A percentile compares a stretch with the other conserved stretches of the same genome.
Conservation (phyloP, 2,113 vertebrate genomes). For the Hyla sarda region DNA sequence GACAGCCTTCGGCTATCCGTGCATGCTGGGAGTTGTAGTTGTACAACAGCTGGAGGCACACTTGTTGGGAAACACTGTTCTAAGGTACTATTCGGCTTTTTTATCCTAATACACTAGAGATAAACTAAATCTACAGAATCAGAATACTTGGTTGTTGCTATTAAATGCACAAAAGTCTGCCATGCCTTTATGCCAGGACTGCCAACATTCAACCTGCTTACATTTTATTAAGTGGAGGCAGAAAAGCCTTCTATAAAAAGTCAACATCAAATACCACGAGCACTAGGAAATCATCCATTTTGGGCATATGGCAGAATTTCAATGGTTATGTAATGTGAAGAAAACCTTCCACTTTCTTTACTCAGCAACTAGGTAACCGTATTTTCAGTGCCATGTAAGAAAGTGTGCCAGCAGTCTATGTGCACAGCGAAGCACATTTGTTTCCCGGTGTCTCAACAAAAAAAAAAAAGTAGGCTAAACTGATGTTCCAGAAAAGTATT, state of each 20-base stretch:
- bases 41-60: too few relatives aligned
- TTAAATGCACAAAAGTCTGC: not conserved
- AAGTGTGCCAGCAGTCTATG: not conserved
- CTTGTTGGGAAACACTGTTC: too few relatives aligned
- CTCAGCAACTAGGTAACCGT: not conserved
- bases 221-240: not conserved
- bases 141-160: not conserved
- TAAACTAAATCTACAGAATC: not conserved
- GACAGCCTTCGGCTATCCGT: too few relatives aligned
- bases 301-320: not conserved
- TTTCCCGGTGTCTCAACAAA: not conserved
- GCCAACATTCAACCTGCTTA: not conserved
- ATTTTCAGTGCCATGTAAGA: not conserved
- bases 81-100: not conserved
- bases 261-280: not conserved
- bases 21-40: too few relatives aligned
- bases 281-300: not conserved
- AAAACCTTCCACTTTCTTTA: not conserved
- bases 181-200: not conserved
- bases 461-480: not conserved
- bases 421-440: not conserved
- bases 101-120: not conserved
- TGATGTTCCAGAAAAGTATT: too few relatives aligned
- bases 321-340: not conserved
- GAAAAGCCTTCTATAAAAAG: not conserved